These are phyloP conservation scores for Channallabes apus DNA, from an alignment of 2,797 vertebrate genomes.

Conservation along the genomic window DNA sequence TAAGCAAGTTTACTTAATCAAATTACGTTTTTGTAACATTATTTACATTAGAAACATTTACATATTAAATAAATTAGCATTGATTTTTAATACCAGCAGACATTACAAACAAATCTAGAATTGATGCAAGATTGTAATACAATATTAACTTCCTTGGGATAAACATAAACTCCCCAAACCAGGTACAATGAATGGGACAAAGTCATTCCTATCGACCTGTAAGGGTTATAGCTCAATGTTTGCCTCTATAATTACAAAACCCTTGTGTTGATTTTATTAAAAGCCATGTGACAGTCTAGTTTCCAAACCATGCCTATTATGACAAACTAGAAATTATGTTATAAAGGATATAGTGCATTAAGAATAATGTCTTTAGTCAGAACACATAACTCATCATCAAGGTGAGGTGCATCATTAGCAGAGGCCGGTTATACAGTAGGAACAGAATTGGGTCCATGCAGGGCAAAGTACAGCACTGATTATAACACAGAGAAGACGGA, in stretches of 20 bases:
- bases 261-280: not conserved
- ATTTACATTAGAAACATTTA: not conserved
- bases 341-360: not conserved
- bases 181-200: slow-evolving; percentile 29
- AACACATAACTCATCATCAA: slow-evolving; percentile 15
- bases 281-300: slow-evolving; percentile 23
- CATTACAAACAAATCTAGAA: not conserved
- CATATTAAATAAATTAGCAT: not conserved
- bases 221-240: not conserved
- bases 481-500: slow-evolving; percentile 70
- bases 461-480: slow-evolving; percentile 59
- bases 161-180: not conserved
- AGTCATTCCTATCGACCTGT: not conserved
- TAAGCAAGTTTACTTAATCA: not conserved
- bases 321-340: not conserved
- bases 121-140: not conserved
- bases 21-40: not conserved
- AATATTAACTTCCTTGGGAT: not conserved
- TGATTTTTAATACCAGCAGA: not conserved
- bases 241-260: not conserved
- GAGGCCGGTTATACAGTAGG: slow-evolving; percentile 16
- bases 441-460: slow-evolving; percentile 62
- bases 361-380: slow-evolving; percentile 30
- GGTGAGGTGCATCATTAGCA: slow-evolving; percentile 24
- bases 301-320: slow-evolving; percentile 20